These are phyloP conservation scores for Hyperoodon ampullatus DNA, from an alignment of 2,113 vertebrate genomes.

Conservation along the genomic window DNA sequence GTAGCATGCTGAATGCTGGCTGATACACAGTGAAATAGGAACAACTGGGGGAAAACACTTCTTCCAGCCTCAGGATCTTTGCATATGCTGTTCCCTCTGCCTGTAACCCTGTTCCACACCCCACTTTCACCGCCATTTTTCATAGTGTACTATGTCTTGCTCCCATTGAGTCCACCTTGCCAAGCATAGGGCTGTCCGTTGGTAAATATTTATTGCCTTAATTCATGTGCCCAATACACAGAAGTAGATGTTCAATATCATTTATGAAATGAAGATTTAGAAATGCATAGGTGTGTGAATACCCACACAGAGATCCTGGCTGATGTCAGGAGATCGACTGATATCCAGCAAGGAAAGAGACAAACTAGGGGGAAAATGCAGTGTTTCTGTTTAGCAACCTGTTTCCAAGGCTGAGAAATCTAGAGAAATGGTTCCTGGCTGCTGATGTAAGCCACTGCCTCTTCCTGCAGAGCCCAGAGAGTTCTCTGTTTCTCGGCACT, in stretches of 20 bases:
- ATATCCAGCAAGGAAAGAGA: background rate
- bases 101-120: rapidly evolving
- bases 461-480: too few species aligned
- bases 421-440: background rate
- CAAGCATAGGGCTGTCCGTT: background rate
- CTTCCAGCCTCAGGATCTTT: background rate
- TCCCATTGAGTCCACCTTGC: background rate
- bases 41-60: rapidly evolving
- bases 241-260: background rate
- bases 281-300: background rate
- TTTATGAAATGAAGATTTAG: too few species aligned
- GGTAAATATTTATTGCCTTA: background rate
- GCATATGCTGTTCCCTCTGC: background rate
- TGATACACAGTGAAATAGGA: rapidly evolving
- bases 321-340: background rate
- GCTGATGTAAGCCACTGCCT: rapidly evolving
- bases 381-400: background rate
- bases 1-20: too few species aligned
- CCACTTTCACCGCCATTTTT: rapidly evolving
- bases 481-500: background rate
- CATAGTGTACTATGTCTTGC: rapidly evolving
- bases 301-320: background rate
- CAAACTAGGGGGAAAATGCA: rapidly evolving
- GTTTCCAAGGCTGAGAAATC: background rate
- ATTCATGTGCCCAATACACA: too few species aligned